Base-by-base conservation (phyloP, 2,888 invertebrate genomes). In the Eledona agricola region DNA sequence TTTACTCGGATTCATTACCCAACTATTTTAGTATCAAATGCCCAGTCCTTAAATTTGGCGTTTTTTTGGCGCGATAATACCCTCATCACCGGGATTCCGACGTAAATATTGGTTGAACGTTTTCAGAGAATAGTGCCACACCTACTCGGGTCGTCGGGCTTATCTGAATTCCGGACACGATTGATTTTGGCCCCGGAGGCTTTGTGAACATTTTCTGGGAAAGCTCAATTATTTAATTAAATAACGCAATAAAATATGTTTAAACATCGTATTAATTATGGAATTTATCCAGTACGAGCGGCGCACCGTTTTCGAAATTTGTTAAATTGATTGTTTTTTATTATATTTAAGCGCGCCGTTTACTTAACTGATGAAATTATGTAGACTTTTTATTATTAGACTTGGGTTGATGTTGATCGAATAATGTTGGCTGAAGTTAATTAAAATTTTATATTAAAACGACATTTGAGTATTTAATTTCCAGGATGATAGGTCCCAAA, bases 91-190 rank as follows among this genome's bases (percentile, higher is more conserved):
- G 29, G 15, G 31, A 7, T 42, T 40, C 9, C 7, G 20, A 28
- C 31, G 31, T 42, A 42, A 42, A 42, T 42, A 42, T 42, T 31
- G 31, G 42, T 42, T 40, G 19, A 40, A 40, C 28, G 28, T 28
- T 26, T 42, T 29, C 42, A 42, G 11, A 13, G 42, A 29, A 12
- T 42, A 20, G 42, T 42, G 42, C 42, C 42, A 42, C 42, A 42
- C 31, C 42, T 42, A 42, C 19, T 16, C 26, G 40, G 40, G 40
- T 40, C 19, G 40, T 20, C 28, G 42, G 31, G 42, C 42, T 42
- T 42, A 42, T 42, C 42, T 42, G 42, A 42, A 42, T 42, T 42
- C 42, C 42, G 42, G 42, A 42, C 42, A 31, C 42, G 42, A 42
- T 42, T 42, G 42, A 42, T 42, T 42, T 42, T 28, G 31, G 29